Evolutionary conservation across 2,113 vertebrate genomes (phyloP).

Genomic region (Motacilla tschutschensis): DNA sequence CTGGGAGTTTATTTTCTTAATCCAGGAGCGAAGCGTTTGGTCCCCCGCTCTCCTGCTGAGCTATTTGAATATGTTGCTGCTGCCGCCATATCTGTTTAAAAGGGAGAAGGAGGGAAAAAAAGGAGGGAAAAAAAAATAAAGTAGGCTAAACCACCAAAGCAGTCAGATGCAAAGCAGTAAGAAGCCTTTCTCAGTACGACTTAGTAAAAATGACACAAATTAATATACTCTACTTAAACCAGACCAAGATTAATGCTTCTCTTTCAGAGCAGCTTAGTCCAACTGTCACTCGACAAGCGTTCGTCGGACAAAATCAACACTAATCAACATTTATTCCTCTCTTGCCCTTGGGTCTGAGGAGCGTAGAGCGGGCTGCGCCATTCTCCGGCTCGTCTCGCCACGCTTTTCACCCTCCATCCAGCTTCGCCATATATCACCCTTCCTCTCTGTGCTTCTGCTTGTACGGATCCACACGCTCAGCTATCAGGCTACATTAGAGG

Average conservation of each 20-base stretch:
- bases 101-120: slow-evolving; percentile 43
- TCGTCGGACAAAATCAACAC: slow-evolving; percentile 97
- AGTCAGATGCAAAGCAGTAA: slow-evolving; percentile 81
- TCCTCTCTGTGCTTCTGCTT: slow-evolving; percentile 76
- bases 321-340: slow-evolving; percentile 99
- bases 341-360: slow-evolving; percentile 94
- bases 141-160: slow-evolving; percentile 71
- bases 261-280: slow-evolving; percentile 96
- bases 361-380: slow-evolving; percentile 75
- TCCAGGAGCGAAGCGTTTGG: slow-evolving; percentile 89
- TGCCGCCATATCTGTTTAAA: slow-evolving; percentile 71
- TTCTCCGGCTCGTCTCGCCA: slow-evolving; percentile 81
- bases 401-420: slow-evolving; percentile 96
- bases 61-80: slow-evolving; percentile 80
- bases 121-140: slow-evolving; percentile 20
- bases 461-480: slow-evolving; percentile 75
- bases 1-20: slow-evolving; percentile 97
- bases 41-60: slow-evolving; percentile 87
- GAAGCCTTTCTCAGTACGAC: slow-evolving; percentile 85
- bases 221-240: slow-evolving; percentile 99
- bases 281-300: slow-evolving; percentile 94
- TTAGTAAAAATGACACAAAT: slow-evolving; percentile 99
- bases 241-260: slow-evolving; percentile 99
- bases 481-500: slow-evolving; percentile 91
- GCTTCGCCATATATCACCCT: slow-evolving; percentile 90